phyloP scores from a whole-genome alignment of 53 echinoderm and acorn worm species.

The Zoroaster sp. region DNA sequence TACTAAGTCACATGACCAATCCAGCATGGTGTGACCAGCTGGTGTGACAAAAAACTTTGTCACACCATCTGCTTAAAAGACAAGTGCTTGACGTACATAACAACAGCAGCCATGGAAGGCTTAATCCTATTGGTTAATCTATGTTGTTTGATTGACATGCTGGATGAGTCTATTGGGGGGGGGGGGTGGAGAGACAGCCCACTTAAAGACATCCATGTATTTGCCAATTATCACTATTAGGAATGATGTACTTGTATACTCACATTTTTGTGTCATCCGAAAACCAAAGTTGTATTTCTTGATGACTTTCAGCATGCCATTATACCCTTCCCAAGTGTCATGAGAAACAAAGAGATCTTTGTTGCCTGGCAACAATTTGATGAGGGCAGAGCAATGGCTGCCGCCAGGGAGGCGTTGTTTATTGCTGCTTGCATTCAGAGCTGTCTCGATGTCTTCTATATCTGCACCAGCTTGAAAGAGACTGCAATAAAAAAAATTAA shows the following conservation, averaged over 20 bases:
- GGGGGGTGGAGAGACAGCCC: too few species aligned
- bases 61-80: too few species aligned
- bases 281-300: constrained; percentile 91
- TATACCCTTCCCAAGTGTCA: constrained; percentile 77
- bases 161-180: too few species aligned
- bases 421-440: constrained; percentile 50
- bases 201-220: too few species aligned
- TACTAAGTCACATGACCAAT: too few species aligned
- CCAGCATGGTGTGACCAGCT: too few species aligned
- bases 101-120: too few species aligned
- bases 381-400: constrained; percentile 86
- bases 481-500: constrained; percentile 5
- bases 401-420: constrained; percentile 29
- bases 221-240: too few species aligned
- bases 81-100: too few species aligned
- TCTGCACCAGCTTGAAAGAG: constrained; percentile 87
- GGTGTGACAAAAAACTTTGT: too few species aligned
- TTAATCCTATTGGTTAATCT: too few species aligned
- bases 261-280: constrained; percentile 61
- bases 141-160: too few species aligned
- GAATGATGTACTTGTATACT: neutral
- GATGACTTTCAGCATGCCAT: constrained; percentile 69
- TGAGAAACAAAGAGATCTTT: constrained; percentile 81
- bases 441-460: constrained; percentile 72
- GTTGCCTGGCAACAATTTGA: constrained; percentile 88